Evolutionary conservation across 2,113 vertebrate species (phyloP).

Genomic region (Hemibagrus wyckioides): DNA sequence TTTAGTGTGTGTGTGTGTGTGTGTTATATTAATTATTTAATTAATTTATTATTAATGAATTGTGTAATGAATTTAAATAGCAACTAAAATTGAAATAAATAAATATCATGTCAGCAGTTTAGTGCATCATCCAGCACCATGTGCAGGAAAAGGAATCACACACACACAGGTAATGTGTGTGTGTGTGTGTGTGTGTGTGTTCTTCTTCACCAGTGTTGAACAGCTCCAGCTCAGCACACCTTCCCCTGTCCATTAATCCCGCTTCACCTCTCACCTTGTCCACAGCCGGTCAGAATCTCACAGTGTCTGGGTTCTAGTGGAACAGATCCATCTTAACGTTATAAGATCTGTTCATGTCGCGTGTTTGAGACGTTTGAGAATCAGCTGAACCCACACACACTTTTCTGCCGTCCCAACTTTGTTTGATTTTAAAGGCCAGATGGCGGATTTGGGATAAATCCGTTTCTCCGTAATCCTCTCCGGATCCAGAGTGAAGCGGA

Average conservation of each 20-base stretch:
- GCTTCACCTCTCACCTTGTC: not conserved
- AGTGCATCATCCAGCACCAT: too few relatives aligned
- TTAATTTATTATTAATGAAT: too few relatives aligned
- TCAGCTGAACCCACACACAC: not conserved
- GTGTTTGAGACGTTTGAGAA: not conserved
- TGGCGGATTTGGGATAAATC: slow-evolving; percentile 18
- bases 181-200: not conserved
- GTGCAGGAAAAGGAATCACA: too few relatives aligned
- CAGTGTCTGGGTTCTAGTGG: not conserved
- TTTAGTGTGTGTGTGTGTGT: not conserved
- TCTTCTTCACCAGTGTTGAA: not conserved
- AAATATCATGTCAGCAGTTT: too few relatives aligned
- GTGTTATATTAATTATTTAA: too few relatives aligned
- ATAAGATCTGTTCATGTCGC: not conserved
- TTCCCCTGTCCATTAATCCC: not conserved
- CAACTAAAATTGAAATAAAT: too few relatives aligned
- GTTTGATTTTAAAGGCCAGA: slow-evolving; percentile 8
- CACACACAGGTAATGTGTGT: not conserved
- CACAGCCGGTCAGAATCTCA: not conserved
- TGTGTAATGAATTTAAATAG: too few relatives aligned
- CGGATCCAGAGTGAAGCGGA: not conserved
- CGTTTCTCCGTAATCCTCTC: not conserved
- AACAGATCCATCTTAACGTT: not conserved
- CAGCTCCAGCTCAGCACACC: not conserved
- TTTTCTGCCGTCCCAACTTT: not conserved